A percentile compares a stretch with the other conserved stretches of the same genome.
Conservation (phyloP, 2,797 vertebrate species). For the Chaetophractus vellerosus region DNA sequence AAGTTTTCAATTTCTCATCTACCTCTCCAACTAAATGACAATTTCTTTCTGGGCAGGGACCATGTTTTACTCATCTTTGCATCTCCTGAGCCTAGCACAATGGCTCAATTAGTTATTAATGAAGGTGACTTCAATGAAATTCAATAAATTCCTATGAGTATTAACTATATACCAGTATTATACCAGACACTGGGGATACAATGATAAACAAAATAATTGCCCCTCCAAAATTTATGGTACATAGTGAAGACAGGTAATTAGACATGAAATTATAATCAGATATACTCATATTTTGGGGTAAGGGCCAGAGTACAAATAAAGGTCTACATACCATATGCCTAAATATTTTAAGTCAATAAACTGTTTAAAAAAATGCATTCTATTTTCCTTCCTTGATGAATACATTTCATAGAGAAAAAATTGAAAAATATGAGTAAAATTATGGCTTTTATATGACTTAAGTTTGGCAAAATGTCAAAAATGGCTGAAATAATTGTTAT, state of each 20-base stretch:
- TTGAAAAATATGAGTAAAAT: slow-evolving; percentile 74
- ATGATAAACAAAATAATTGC: slow-evolving; percentile 43
- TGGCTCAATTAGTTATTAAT: not conserved
- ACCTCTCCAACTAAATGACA: not conserved
- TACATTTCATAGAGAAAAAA: slow-evolving; percentile 72
- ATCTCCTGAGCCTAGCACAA: not conserved
- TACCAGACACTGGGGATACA: not conserved
- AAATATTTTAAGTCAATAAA: slow-evolving; percentile 79
- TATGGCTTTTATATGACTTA: slow-evolving; percentile 65
- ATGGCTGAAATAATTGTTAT: slow-evolving; percentile 78
- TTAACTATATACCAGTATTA: not conserved
- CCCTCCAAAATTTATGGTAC: slow-evolving; percentile 3
- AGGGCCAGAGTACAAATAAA: slow-evolving; percentile 69
- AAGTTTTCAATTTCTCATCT: not conserved
- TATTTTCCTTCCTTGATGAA: slow-evolving; percentile 76
- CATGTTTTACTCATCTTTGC: not conserved
- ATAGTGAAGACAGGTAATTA: slow-evolving; percentile 61
- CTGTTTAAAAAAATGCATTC: slow-evolving; percentile 77
- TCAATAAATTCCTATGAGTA: slow-evolving; percentile 17
- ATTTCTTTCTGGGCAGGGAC: not conserved
- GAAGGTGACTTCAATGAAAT: slow-evolving; percentile 9
- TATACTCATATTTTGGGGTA: slow-evolving; percentile 44
- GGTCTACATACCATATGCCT: slow-evolving; percentile 71
- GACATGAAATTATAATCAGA: not conserved
- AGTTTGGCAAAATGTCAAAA: slow-evolving; percentile 78